Conservation (phyloP, 1,140 invertebrate species). For the Babylonia areolata region DNA sequence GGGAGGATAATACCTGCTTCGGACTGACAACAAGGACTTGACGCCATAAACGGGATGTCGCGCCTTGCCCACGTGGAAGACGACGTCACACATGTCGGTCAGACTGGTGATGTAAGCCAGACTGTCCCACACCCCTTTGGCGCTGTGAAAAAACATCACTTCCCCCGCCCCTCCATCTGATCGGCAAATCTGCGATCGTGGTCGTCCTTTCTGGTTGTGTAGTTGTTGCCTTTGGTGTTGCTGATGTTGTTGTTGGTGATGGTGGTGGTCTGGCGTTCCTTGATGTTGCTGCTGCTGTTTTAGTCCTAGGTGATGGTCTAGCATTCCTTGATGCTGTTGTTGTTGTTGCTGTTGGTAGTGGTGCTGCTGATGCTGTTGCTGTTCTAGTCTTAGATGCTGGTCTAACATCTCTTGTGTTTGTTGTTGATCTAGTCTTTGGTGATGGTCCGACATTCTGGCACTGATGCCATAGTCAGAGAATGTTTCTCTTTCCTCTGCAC, state of each 20-base stretch:
- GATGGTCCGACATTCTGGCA: too few species aligned
- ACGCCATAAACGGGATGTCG: constrained; percentile 22
- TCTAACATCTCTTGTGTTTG: too few species aligned
- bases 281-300: neutral
- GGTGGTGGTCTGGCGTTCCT: neutral
- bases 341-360: neutral
- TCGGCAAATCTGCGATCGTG: neutral
- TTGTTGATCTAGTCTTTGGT: too few species aligned
- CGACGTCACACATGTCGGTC: constrained; percentile 25
- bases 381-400: too few species aligned
- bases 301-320: neutral
- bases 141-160: constrained; percentile 21
- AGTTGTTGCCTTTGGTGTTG: neutral
- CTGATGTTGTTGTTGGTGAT: neutral
- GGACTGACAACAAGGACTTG: constrained; percentile 11
- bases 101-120: constrained; percentile 29
- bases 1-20: constrained; percentile 1
- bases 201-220: neutral
- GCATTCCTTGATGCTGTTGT: neutral
- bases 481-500: too few species aligned
- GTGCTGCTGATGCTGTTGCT: neutral
- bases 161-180: neutral
- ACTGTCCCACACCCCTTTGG: constrained; percentile 14
- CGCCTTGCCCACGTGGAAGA: constrained; percentile 15
- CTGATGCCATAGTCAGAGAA: too few species aligned